Percentiles rank a stretch among this genome's conserved stretches.
Conservation (phyloP, 2,888 invertebrate species). For the Agonum fuliginosum region DNA sequence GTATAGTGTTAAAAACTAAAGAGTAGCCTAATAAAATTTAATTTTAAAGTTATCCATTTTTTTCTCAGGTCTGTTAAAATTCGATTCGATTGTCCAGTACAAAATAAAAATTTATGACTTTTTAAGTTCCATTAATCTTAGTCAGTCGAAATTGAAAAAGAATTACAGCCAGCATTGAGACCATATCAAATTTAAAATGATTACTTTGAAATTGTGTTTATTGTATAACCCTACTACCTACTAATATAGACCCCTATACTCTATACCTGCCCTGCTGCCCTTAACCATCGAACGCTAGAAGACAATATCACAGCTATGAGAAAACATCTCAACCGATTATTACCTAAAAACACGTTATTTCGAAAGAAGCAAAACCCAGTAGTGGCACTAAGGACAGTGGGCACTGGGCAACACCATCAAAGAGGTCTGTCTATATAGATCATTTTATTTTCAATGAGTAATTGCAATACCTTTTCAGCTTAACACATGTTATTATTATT, state of each 20-base stretch:
- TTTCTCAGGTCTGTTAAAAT: constrained; percentile 10
- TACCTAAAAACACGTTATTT: too few species aligned
- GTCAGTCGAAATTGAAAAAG: constrained; percentile 44
- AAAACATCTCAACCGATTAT: too few species aligned
- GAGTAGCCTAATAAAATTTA: too few species aligned
- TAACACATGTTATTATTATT: too few species aligned
- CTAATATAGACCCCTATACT: constrained; percentile 2
- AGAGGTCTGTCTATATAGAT: too few species aligned
- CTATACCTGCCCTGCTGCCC: not conserved
- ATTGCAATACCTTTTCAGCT: too few species aligned
- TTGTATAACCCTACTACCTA: constrained; percentile 33
- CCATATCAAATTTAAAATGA: constrained; percentile 52
- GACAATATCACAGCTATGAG: not conserved
- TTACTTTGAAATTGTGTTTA: constrained; percentile 48
- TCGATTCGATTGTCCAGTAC: not conserved
- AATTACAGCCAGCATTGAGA: constrained; percentile 43
- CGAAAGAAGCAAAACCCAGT: too few species aligned
- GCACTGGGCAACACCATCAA: too few species aligned
- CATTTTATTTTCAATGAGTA: too few species aligned
- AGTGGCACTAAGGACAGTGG: too few species aligned
- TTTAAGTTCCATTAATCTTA: constrained; percentile 48
- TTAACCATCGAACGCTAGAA: not conserved
- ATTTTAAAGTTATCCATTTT: too few species aligned
- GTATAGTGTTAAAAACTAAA: too few species aligned
- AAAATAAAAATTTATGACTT: constrained; percentile 52